These are phyloP conservation scores for Pandion haliaetus DNA, from an alignment of 2,113 vertebrate species.

Conservation along the genomic window DNA sequence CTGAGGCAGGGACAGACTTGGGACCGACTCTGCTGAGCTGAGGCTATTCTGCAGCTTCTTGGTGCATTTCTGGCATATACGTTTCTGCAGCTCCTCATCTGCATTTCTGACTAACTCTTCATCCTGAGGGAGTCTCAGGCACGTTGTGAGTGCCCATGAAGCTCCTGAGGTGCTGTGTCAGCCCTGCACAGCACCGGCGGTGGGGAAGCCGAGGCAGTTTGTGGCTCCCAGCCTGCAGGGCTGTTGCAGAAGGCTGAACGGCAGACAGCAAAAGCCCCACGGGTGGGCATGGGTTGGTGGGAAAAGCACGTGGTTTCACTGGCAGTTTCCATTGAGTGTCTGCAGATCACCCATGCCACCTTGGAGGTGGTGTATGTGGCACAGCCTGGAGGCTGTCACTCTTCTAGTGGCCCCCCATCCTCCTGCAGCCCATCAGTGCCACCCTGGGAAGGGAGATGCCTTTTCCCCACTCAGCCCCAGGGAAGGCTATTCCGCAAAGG, in stretches of 20 bases:
- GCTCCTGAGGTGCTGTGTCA: background rate
- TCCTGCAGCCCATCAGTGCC: background rate
- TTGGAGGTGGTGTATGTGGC: fast-evolving
- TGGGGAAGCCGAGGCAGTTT: background rate
- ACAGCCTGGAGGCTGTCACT: background rate
- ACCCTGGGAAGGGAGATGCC: background rate
- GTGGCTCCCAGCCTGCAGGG: background rate
- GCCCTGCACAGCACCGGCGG: background rate
- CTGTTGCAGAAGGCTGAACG: background rate
- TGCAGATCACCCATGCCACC: too few species aligned
- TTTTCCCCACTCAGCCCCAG: background rate
- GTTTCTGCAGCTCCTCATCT: background rate
- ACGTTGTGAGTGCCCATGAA: background rate
- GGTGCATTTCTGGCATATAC: background rate
- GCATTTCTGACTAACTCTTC: too few species aligned
- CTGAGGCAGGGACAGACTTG: too few species aligned
- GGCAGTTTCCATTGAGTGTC: too few species aligned
- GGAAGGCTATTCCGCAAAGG: background rate
- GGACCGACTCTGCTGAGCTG: background rate
- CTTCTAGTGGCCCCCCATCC: too few species aligned
- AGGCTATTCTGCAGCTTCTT: background rate
- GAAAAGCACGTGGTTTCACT: background rate
- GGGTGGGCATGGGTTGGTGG: too few species aligned
- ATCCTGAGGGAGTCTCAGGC: too few species aligned
- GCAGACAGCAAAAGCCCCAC: background rate